Percentiles rank a stretch among this genome's conserved stretches.
phyloP scores from a whole-genome alignment of 2,888 invertebrate species.

The Eledona agricola region DNA sequence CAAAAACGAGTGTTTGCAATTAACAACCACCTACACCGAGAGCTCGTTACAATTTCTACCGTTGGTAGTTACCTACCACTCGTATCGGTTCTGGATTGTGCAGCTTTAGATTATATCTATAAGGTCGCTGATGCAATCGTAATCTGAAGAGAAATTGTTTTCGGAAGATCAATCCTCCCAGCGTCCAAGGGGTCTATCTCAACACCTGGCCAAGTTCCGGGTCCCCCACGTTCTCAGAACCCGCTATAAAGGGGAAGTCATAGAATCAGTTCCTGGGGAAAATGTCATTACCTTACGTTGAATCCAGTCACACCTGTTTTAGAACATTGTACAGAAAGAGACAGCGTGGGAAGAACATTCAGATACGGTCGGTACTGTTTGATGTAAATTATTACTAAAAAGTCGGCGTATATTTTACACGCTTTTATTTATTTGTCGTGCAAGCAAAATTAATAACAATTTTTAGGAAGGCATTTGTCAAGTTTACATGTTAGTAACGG shows the following conservation, averaged over 20 bases:
- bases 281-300: conserved; percentile 24
- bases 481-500: too few species aligned
- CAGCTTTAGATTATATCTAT: too few species aligned
- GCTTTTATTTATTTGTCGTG: neutral
- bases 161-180: conserved; percentile 15
- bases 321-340: conserved; percentile 17
- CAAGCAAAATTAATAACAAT: neutral
- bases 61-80: too few species aligned
- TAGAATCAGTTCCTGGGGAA: conserved; percentile 32
- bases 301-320: conserved; percentile 27
- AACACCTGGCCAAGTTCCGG: conserved; percentile 35
- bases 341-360: conserved; percentile 41
- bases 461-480: too few species aligned
- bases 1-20: too few species aligned
- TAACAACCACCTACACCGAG: too few species aligned
- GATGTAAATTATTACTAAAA: conserved; percentile 12
- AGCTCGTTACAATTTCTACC: too few species aligned
- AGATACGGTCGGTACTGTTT: conserved; percentile 14
- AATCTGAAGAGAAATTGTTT: conserved; percentile 9
- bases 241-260: conserved; percentile 36
- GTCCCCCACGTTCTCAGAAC: conserved; percentile 31
- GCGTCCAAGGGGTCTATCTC: conserved; percentile 10
- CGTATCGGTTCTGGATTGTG: conserved; percentile 15
- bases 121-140: conserved; percentile 10
- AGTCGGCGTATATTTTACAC: conserved; percentile 11